Evolutionary conservation across 2,113 vertebrate genomes (phyloP).

Genomic region (Ivindomyrus marchei): DNA sequence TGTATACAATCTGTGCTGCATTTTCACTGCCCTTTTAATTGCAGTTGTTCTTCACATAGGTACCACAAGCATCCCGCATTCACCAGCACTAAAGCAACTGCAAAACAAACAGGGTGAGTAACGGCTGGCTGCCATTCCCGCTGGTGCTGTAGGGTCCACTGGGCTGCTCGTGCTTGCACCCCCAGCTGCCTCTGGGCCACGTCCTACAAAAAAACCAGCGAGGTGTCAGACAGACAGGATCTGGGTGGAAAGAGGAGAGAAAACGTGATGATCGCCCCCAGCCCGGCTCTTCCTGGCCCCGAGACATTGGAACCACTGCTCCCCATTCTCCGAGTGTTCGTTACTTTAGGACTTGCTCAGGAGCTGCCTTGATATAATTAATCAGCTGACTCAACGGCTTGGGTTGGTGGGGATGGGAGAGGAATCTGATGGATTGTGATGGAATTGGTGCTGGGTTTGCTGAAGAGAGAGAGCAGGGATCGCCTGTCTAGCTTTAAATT

Average conservation of each 20-base stretch:
- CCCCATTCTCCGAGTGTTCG: slow-evolving; percentile 62
- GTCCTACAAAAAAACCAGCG: neutral
- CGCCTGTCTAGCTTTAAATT: neutral
- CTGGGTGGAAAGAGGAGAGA: slow-evolving; percentile 44
- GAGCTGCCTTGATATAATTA: slow-evolving; percentile 68
- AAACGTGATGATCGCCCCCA: slow-evolving; percentile 42
- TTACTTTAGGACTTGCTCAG: slow-evolving; percentile 64
- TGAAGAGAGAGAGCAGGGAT: neutral
- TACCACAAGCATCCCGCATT: slow-evolving; percentile 68
- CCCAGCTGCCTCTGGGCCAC: neutral
- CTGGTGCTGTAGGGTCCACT: neutral
- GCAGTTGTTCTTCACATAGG: slow-evolving; percentile 71
- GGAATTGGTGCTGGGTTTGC: neutral
- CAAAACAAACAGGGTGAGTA: slow-evolving; percentile 76
- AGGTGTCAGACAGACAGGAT: slow-evolving; percentile 17
- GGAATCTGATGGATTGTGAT: neutral
- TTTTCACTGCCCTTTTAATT: slow-evolving; percentile 67
- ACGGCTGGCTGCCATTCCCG: slow-evolving; percentile 31
- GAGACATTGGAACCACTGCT: slow-evolving; percentile 61
- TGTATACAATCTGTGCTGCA: slow-evolving; percentile 56
- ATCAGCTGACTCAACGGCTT: slow-evolving; percentile 41
- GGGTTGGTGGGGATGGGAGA: slow-evolving; percentile 45
- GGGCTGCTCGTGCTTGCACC: neutral
- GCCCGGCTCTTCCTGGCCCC: slow-evolving; percentile 53
- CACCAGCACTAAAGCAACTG: slow-evolving; percentile 71